Evolutionary conservation across 1,140 invertebrate species (phyloP), one percentile per base, ranked within the genome.

Genomic region (Drosophila rhopaloa): DNA sequence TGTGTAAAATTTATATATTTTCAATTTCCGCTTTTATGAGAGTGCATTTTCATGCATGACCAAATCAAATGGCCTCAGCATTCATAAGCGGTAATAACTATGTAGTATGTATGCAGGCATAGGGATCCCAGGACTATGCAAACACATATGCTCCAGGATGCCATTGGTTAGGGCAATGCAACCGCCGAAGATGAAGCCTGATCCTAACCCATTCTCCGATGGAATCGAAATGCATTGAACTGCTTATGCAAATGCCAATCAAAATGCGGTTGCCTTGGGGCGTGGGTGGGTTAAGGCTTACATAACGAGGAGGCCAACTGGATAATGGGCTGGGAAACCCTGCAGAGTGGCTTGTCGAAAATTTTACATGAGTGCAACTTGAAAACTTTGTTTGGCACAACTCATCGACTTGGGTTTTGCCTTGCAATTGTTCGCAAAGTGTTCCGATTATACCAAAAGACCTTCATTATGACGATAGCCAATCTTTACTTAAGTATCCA

Each of bases 171-270:
- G 50, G 38, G 56, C 24, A 56, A 35, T 43, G 38, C 13, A 48
- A 46, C 27, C 35, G 48, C n/a, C 16, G 35, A 56, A 14, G 46
- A 61, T 14, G 57, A 29, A 54, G 16, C 16, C 41, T 16, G 8
- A 44, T 27, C 16, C 54, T 43, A 44, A 40, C 51, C 43, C 57
- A 27, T 27, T 61, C 11, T 16, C 7, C 58, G 63, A 48, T 60
- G 57, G 37, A 62, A 63, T 70, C 75, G 76, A 88, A 86, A 74
- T 88, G 79, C 83, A 86, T 83, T 82, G 83, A 88, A 86, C 83
- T 86, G 83, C 83, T 86, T 86, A 88, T 86, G 83, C 83, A 86
- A 86, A 86, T 86, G 83, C 71, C 84, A 86, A 86, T 86, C 83
- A 88, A 86, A 88, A 88, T 83, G 63, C 68, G 86, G 70, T 68